phyloP scores from a whole-genome alignment of 2,797 vertebrate species.

The Onychomys leucogaster region DNA sequence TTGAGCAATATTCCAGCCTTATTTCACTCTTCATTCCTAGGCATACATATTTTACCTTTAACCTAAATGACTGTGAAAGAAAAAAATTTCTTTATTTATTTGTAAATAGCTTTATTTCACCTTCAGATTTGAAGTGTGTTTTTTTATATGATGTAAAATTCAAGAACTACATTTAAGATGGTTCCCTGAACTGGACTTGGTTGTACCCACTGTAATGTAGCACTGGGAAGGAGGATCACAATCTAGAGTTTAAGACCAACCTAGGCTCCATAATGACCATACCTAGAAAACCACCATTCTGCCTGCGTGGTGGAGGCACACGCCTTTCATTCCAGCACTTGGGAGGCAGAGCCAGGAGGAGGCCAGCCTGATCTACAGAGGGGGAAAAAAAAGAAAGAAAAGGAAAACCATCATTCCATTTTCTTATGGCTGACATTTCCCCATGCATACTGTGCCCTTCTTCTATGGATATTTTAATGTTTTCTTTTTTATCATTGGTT shows the following conservation, averaged over 20 bases:
- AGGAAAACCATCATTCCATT: neutral
- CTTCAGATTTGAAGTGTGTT: neutral
- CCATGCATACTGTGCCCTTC: neutral
- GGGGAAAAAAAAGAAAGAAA: too few species aligned
- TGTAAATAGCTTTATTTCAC: conserved; percentile 12
- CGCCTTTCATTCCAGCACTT: too few species aligned
- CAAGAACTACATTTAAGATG: neutral
- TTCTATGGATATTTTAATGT: neutral
- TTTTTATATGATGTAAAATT: conserved; percentile 21
- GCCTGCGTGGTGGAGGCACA: too few species aligned
- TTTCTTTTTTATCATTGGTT: neutral
- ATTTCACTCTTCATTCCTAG: neutral
- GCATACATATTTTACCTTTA: neutral
- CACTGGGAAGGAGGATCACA: neutral
- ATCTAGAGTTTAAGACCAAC: neutral
- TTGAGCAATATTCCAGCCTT: neutral
- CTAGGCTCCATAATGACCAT: too few species aligned
- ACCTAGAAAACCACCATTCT: neutral
- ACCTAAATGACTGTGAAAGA: neutral
- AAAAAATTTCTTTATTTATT: neutral
- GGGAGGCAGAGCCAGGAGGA: too few species aligned
- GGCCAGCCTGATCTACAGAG: too few species aligned
- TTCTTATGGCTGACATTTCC: neutral
- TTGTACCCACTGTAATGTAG: neutral
- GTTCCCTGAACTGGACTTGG: too few species aligned